Evolutionary conservation across 2,888 invertebrate genomes (phyloP).

Genomic region (Tachystola acroxantha): DNA sequence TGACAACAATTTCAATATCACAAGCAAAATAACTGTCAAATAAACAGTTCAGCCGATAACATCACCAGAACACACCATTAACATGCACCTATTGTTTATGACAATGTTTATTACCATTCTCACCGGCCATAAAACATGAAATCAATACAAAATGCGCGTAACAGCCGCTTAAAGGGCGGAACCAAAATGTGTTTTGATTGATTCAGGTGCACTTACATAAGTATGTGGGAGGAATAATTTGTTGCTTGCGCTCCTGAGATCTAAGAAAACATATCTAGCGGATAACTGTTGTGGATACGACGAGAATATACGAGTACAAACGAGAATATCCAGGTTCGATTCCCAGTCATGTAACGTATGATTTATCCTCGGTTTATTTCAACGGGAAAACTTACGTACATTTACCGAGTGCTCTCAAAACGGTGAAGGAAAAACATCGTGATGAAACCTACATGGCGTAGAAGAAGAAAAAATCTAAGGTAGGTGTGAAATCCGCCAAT

Average conservation of each 20-base stretch:
- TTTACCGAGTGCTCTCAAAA: too few relatives aligned
- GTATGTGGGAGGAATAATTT: conserved; percentile 75
- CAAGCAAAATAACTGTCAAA: conserved; percentile 9
- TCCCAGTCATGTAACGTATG: too few relatives aligned
- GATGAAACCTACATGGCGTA: too few relatives aligned
- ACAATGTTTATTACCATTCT: conserved; percentile 25
- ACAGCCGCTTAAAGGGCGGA: conserved; percentile 56
- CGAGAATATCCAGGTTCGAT: too few relatives aligned
- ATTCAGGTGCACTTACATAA: conserved; percentile 72
- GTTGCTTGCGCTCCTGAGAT: conserved; percentile 57
- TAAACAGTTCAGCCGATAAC: conserved; percentile 15
- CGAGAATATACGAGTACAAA: conserved; percentile 4
- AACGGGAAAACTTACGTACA: too few relatives aligned
- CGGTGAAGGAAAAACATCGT: too few relatives aligned
- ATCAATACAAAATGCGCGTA: conserved; percentile 40
- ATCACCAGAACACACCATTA: too few relatives aligned
- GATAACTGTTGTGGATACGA: conserved; percentile 35
- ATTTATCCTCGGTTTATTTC: too few relatives aligned
- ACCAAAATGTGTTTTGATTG: conserved; percentile 63
- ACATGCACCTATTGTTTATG: too few relatives aligned
- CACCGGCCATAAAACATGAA: conserved; percentile 46
- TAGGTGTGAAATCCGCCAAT: too few relatives aligned
- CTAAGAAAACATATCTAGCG: conserved; percentile 2
- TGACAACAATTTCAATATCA: background rate
- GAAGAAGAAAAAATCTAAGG: too few relatives aligned